Percentiles rank a stretch among this genome's conserved stretches.
Conservation (phyloP, 2,888 invertebrate genomes). For the Teinopalpus imperialis region DNA sequence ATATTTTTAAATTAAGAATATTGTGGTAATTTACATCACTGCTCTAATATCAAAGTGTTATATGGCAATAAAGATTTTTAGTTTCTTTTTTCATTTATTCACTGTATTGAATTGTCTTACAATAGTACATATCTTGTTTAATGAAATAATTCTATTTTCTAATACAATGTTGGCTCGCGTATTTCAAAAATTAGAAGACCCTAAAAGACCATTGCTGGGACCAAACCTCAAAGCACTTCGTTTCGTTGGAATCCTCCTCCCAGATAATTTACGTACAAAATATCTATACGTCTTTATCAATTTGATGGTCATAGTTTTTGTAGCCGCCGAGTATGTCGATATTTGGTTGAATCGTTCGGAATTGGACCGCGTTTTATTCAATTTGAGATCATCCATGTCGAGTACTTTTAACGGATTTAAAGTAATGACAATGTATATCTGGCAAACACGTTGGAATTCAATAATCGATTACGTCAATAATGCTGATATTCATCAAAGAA, state of each 20-base stretch:
- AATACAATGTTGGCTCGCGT: background rate
- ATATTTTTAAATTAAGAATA: too few species aligned
- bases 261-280: background rate
- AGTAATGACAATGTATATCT: background rate
- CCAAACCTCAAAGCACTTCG: constrained; percentile 5
- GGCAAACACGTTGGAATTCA: constrained; percentile 3
- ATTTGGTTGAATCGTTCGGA: constrained; percentile 1
- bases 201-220: constrained; percentile 1
- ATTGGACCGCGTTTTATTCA: background rate
- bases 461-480: constrained; percentile 4
- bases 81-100: too few species aligned
- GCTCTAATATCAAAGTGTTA: too few species aligned
- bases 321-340: background rate
- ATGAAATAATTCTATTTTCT: too few species aligned
- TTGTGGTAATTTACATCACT: too few species aligned
- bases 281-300: background rate
- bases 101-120: too few species aligned
- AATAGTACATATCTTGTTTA: too few species aligned
- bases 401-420: background rate
- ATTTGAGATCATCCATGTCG: background rate
- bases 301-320: background rate
- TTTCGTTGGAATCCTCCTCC: background rate
- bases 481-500: constrained; percentile 8
- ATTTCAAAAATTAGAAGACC: constrained; percentile 1
- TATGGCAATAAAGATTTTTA: too few species aligned